Evolutionary conservation across 2,888 invertebrate species (phyloP).

Genomic region (Tridacna crocea): DNA sequence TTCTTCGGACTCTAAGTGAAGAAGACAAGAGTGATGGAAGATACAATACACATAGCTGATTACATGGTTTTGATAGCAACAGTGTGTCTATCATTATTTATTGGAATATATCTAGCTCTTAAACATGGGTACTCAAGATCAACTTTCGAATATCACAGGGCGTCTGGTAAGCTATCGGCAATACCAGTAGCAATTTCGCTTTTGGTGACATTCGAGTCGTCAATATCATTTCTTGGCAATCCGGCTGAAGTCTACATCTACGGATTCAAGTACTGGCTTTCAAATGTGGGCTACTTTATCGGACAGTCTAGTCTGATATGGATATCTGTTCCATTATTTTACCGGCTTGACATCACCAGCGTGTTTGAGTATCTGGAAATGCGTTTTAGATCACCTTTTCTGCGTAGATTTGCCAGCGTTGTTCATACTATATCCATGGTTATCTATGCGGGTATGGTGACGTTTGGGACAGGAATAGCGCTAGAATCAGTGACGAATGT

Average conservation of each 20-base stretch:
- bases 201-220: constrained; percentile 49
- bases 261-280: constrained; percentile 42
- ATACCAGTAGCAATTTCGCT: constrained; percentile 45
- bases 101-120: constrained; percentile 5
- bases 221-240: constrained; percentile 44
- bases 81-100: background rate
- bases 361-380: constrained; percentile 43
- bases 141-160: constrained; percentile 38
- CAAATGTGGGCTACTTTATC: constrained; percentile 19
- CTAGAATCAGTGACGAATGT: constrained; percentile 37
- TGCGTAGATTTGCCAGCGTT: constrained; percentile 29
- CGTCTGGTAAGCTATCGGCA: constrained; percentile 43
- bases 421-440: constrained; percentile 30
- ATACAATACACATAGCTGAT: background rate
- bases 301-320: constrained; percentile 33
- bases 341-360: constrained; percentile 46
- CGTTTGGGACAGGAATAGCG: constrained; percentile 42
- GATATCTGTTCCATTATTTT: constrained; percentile 45
- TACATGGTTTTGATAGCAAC: background rate
- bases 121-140: background rate
- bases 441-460: constrained; percentile 42
- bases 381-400: constrained; percentile 27
- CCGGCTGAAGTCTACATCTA: constrained; percentile 50
- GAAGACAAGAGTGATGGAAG: background rate
- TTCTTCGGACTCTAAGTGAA: too few species aligned